Evolutionary conservation across 2,113 vertebrate species (phyloP), one percentile per base, ranked within the genome.

Genomic region (Bos taurus): DNA sequence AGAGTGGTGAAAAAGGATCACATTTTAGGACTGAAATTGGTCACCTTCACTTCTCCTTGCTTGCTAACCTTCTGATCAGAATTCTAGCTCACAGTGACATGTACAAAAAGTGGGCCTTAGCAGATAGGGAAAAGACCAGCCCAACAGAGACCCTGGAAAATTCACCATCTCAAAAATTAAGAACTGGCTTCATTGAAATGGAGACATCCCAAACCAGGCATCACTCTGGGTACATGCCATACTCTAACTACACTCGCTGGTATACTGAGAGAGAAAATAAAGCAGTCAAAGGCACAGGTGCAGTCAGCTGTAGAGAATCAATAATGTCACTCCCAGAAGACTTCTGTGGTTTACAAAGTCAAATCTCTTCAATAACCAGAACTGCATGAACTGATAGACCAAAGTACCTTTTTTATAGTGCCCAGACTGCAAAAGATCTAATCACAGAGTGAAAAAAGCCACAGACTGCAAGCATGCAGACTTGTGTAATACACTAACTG

Each of bases 291-390:
- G 59, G 36, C 28, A 14, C 91, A 92, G 15, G 54, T 78, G 85
- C 77, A 97, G 46, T 52, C 92, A 54, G 91, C 26, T 77, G 21
- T 90, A 43, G 90, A 97, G 33, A 94, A 94, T 94, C 64, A 57
- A 54, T 90, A 62, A 6, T 85, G 40, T 43, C 43, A 91, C 94
- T n/a, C 97, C 62, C 87, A 96, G 11, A 21, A 12, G 91, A 48
- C 95, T 98, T 98, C 36, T 0, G 14, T 74, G 52, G 56, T 82
- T 98, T 91, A 67, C 71, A 74, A 97, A 96, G 77, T 97, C 62
- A 97, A 64, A 93, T 92, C 84, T 77, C 83, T 94, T 96, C 62
- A 85, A 74, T 6, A 98, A 95, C 17, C 52, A 89, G 52, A 94
- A 91, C 28, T 88, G 43, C 74, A 83, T 91, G 52, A 96, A 56